Percentiles rank a stretch among this genome's conserved stretches.
Evolutionary conservation across 2,113 vertebrate genomes (phyloP).

Genomic region (Galeopterus variegatus): DNA sequence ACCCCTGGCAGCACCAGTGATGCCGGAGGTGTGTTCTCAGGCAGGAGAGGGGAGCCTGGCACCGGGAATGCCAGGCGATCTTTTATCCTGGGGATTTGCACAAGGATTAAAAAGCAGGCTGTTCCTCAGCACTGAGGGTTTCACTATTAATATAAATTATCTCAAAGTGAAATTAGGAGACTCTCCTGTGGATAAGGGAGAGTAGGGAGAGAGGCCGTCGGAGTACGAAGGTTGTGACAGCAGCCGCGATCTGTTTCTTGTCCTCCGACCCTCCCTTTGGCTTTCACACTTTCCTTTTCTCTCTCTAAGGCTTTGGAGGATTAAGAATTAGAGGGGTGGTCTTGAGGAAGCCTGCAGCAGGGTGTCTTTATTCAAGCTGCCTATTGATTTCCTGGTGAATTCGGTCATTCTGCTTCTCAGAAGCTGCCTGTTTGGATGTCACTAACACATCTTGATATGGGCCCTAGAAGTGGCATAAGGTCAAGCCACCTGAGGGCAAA

Average conservation of each 20-base stretch:
- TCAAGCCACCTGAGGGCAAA: background rate
- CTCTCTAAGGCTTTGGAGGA: background rate
- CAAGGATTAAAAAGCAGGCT: background rate
- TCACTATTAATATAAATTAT: background rate
- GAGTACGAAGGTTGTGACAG: rapidly evolving
- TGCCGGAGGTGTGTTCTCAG: background rate
- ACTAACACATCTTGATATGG: background rate
- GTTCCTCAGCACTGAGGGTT: background rate
- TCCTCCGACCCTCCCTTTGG: rapidly evolving
- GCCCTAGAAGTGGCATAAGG: background rate
- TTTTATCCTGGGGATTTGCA: background rate
- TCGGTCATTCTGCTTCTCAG: background rate
- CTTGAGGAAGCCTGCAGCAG: background rate
- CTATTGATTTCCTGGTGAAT: background rate
- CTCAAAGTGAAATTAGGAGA: background rate
- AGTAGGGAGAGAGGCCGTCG: rapidly evolving
- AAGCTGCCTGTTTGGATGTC: background rate
- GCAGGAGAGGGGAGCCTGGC: background rate
- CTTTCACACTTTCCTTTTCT: background rate
- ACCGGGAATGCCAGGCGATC: rapidly evolving
- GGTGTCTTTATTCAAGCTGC: background rate
- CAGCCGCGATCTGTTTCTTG: rapidly evolving
- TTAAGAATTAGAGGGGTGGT: rapidly evolving
- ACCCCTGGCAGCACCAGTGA: background rate
- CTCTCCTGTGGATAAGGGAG: background rate